phyloP scores from a whole-genome alignment of 2,113 vertebrate species.

The Scomber colias region DNA sequence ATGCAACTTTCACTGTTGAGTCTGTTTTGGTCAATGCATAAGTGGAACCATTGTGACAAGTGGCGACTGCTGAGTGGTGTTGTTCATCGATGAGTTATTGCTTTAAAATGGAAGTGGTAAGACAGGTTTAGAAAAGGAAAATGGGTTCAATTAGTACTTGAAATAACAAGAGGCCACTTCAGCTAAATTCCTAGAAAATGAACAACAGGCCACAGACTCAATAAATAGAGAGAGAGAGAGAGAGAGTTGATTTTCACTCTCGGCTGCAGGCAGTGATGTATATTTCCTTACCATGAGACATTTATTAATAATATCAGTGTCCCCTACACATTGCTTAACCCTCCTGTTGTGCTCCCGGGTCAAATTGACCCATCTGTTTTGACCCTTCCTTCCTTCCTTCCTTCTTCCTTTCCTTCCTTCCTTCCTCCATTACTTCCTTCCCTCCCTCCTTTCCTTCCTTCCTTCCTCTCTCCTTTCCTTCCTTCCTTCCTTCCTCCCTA shows the following conservation, averaged over 20 bases:
- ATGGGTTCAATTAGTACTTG: slow-evolving; percentile 85
- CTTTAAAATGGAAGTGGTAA: slow-evolving; percentile 83
- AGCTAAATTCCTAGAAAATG: slow-evolving; percentile 78
- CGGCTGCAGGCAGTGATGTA: slow-evolving; percentile 20
- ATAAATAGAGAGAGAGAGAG: slow-evolving; percentile 67
- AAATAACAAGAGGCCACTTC: slow-evolving; percentile 84
- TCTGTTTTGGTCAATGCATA: slow-evolving; percentile 83
- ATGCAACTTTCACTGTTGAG: slow-evolving; percentile 67
- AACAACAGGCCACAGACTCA: slow-evolving; percentile 78
- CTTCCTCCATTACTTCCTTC: no score
- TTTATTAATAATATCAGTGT: not conserved
- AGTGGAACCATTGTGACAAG: slow-evolving; percentile 82
- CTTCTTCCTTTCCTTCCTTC: no score
- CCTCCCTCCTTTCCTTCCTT: no score
- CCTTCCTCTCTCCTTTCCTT: no score
- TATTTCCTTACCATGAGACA: slow-evolving; percentile 18
- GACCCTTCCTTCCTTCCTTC: no score
- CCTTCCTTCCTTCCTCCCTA: no score
- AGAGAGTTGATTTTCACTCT: slow-evolving; percentile 58
- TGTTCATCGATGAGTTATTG: slow-evolving; percentile 83
- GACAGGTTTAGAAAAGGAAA: slow-evolving; percentile 82
- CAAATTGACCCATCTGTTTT: no score
- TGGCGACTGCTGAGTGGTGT: slow-evolving; percentile 76
- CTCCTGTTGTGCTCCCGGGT: no score
- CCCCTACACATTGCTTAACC: not conserved